Evolutionary conservation across 2,888 invertebrate species (phyloP), one percentile per base, ranked within the genome.

Genomic region (Drosophila melanosoma): DNA sequence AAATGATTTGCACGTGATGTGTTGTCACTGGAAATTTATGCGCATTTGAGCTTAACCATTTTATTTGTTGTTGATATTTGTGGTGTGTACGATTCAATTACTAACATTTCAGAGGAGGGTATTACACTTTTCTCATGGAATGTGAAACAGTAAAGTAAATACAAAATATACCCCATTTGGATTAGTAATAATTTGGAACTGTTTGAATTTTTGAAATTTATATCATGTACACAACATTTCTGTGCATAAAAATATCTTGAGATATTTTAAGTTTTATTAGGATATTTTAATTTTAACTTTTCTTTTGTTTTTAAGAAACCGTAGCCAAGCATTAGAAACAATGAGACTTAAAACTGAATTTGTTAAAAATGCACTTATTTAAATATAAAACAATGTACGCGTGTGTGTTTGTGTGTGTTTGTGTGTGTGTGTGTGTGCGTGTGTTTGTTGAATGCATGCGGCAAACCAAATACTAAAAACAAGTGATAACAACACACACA

Each of bases 261-360:
- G 11, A n/a, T 23, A 23, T 23, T 45, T 45, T 23, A 8, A 23
- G 23, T 15, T 54, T 36, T 26, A n/a, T 56, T 26, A 26, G 11
- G 12, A 7, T 38, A 38, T 56, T 29, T 38, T 7, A 38, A 26
- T n/a, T 56, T 36, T 11, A 20, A 36, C 35, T 35, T 23, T 15
- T 35, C 17, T 36, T 52, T 20, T 52, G 20, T 45, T 20, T 20
- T 20, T 45, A 7, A 7, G 45, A 45, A 45, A 20, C 45, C 45
- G 45, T 12, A 45, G 45, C 12, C 20, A 45, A 45, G 7, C 83
- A 75, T 67, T 66, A 59, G 29, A 38, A 65, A 74, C 20, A 63
- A 68, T 67, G 52, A 49, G 67, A 79, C 74, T 69, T 49, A 84
- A 65, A 59, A 71, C 58, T 52, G 60, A 69, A 74, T 82, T 87